phyloP scores from a whole-genome alignment of 2,113 vertebrate genomes.

The Oncorhynchus mykiss region DNA sequence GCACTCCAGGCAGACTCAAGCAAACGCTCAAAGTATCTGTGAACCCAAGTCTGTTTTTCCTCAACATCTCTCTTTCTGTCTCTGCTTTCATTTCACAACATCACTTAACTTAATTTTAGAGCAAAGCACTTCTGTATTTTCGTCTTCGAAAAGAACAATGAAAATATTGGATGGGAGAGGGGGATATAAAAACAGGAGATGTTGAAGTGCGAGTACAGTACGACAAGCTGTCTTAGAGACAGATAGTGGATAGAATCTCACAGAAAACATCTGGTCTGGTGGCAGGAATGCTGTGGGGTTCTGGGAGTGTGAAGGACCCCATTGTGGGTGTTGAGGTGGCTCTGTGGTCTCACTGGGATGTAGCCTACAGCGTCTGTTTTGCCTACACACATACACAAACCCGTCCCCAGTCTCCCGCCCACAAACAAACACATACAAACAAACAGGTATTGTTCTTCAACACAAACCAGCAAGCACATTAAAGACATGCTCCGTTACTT shows the following conservation, averaged over 20 bases:
- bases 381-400: conserved; percentile 4
- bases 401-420: not conserved
- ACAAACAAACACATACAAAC: conserved; percentile 15
- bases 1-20: not conserved
- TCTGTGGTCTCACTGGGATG: conserved; percentile 41
- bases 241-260: too few relatives aligned
- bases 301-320: conserved; percentile 37
- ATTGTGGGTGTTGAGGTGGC: conserved; percentile 36
- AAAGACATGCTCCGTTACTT: too few relatives aligned
- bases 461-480: conserved; percentile 40
- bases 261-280: too few relatives aligned
- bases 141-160: not conserved
- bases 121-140: not conserved
- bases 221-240: too few relatives aligned
- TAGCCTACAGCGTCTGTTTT: conserved; percentile 33
- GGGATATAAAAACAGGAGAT: too few relatives aligned
- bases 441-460: conserved; percentile 24
- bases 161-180: not conserved
- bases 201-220: too few relatives aligned
- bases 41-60: too few relatives aligned
- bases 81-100: not conserved
- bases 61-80: not conserved
- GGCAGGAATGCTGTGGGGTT: not conserved
- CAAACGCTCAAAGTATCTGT: not conserved
- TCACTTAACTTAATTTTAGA: too few relatives aligned